Evolutionary conservation across 2,888 invertebrate species (phyloP), one percentile per base, ranked within the genome.

Genomic region (Torymus aiolomorphi): DNA sequence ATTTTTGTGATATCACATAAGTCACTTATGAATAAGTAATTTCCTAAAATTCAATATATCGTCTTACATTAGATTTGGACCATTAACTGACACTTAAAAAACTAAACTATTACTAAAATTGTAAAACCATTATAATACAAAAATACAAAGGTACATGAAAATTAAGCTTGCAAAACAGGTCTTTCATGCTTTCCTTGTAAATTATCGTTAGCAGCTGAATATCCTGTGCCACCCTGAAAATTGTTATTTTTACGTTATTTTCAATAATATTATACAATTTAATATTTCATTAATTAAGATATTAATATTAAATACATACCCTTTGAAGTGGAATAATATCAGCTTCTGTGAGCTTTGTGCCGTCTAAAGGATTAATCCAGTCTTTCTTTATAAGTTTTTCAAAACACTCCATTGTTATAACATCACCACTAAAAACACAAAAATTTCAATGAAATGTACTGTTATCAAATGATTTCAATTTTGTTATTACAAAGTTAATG

Each of bases 341-440:
- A 85, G 94, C 95, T 82, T 98, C 97, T 70, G 93, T 95, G 8
- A 98, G 89, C 88, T 95, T 96, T 80, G 96, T 93, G 75, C 94
- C 95, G 71, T 96, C 98, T 24, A 98, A 92, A 0, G 99, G 99
- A 91, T 99, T 98, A 24, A 96, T 92, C 98, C 97, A 97, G 89
- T 99, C 99, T 87, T 97, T 98, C 87, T 96, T 97, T 74, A 99
- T 97, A 16, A 99, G 93, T 88, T 97, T 98, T 86, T 99, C 98
- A 4, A 98, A 95, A 91, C 98, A 98, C 89, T 98, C 98, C 94
- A 97, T 93, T 0, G 98, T 98, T 2, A 99, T 96, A 8, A 99
- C 97, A 92, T 97, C 95, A 2, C 99, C 98, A 0, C 98, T 98
- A 88, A 85, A 93, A 90, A 87, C 65, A 89, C 20, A 71, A 82